Evolutionary conservation across 2,113 vertebrate genomes (phyloP).

Genomic region (Trogon melanurus): DNA sequence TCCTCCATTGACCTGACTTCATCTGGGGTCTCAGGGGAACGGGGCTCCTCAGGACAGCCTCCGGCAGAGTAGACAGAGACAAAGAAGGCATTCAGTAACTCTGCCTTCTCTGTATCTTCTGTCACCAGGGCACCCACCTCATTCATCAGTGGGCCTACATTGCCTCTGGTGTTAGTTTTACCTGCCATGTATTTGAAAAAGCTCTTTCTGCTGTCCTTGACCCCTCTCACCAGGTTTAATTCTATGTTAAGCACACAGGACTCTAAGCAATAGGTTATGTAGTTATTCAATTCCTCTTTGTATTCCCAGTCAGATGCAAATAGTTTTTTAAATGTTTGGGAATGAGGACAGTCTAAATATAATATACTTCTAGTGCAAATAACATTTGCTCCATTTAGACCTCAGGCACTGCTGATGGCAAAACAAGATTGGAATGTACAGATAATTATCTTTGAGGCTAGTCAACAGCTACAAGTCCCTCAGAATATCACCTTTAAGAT

Average conservation of each 20-base stretch:
- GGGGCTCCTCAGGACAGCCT: no score
- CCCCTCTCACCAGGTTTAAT: no score
- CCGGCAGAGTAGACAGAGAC: no score
- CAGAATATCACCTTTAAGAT: conserved; percentile 80
- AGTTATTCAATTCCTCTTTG: conserved; percentile 3
- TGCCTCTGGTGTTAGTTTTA: no score
- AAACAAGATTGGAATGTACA: conserved; percentile 76
- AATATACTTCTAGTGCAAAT: conserved; percentile 61
- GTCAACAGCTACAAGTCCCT: conserved; percentile 72
- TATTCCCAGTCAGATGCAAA: conserved; percentile 26
- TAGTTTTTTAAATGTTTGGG: conserved; percentile 32
- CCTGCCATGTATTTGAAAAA: no score
- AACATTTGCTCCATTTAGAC: conserved; percentile 61
- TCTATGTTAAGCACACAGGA: background rate
- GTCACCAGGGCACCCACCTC: no score
- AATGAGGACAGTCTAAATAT: conserved; percentile 50
- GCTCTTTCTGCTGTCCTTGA: no score
- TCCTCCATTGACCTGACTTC: no score
- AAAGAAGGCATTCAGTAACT: no score
- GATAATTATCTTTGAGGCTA: conserved; percentile 80
- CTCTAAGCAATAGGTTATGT: background rate
- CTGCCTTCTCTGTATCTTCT: no score
- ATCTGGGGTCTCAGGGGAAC: no score
- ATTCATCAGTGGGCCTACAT: no score
- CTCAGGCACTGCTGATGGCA: conserved; percentile 65